Base-by-base conservation (phyloP, 2,113 vertebrate genomes). In the Ceratotherium simum region DNA sequence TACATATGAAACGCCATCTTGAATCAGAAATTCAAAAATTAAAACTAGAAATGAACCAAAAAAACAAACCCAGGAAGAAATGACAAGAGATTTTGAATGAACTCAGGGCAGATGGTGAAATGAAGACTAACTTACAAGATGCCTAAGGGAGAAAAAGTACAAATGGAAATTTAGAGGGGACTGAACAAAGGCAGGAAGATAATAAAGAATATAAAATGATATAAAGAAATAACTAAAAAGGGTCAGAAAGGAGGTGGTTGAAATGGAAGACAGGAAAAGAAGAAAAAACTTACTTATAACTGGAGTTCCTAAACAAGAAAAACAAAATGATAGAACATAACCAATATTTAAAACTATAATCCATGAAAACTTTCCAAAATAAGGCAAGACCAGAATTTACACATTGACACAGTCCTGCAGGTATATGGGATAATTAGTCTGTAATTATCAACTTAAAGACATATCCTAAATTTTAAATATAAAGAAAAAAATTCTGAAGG, bases 61-160 rank as follows among this genome's bases (percentile, higher is more conserved):
- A 81, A 54, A 64, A 10, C 62, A 62, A 80, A 85, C 31, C 4
- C 21, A 76, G 60, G 9, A 87, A 72, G 51, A 60, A 65, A 36
- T 29, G 1, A 72, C 83, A 64, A 65, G 2, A 39, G 6, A 62
- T 7, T 18, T 18, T 90, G 33, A 89, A 9, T 83, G 20, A 84
- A 69, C 11, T 85, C 51, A 62, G 12, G 23, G 90, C 84, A 83
- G 5, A 81, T 42, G 48, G 29, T 54, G 58, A 88, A 76, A 88
- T 94, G 62, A 87, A 86, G 73, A 93, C 64, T 69, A 91, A 75
- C 4, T 82, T 69, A 72, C 27, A 92, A 79, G 25, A 42, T 72
- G 48, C 16, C 27, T 54, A 85, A 73, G 72, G 39, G 17, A 62
- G 20, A 58, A 82, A 93, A 86, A 33, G 31, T 31, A 62, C 11